Base-by-base conservation (phyloP, 2,888 invertebrate species). In the Terebella lapidaria region DNA sequence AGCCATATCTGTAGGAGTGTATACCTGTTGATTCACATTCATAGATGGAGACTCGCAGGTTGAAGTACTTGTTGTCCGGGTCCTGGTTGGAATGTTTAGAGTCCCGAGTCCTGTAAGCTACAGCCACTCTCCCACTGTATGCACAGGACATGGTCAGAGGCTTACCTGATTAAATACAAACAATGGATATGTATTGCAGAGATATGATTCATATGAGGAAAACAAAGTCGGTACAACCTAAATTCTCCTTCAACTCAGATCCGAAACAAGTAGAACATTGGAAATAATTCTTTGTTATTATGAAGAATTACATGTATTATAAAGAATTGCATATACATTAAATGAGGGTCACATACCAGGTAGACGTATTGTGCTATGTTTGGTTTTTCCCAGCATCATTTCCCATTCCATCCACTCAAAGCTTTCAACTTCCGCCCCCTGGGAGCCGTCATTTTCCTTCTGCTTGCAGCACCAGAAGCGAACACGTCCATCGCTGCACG, bases 51-150 rank as follows among this genome's bases (percentile, higher is more conserved):
- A 99, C 94, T 81, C 70, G 72, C 22, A 79, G 66, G 63, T 79
- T 77, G 65, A 77, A 71, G 61, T 72, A 73, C 62, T 75, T 73
- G 53, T 72, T 71, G 25, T 69, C 70, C 4, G 74, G 71, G 53
- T 59, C 47, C n/a, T 61, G 57, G 22, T 55, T 42, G 35, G 57
- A 72, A 65, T 46, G 72, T 69, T 5, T 69, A 57, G 46, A 70
- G 63, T 20, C 67, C 63, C 49, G 74, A 67, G 58, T 92, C 90
- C 76, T 95, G 81, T 95, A 97, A 2, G 97, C 97, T 81, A 95
- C 94, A 0, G 99, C 97, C 58, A 99, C 89, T 52, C 99, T 87
- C 0, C 97, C 97, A 60, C 94, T 95, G 82, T 97, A 99, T 0
- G 97, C 97, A 35, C 96, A 95, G 78, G 94, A 93, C 62, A 99